Conservation (phyloP, 2,113 vertebrate species). For the Rhizomys pruinosus region DNA sequence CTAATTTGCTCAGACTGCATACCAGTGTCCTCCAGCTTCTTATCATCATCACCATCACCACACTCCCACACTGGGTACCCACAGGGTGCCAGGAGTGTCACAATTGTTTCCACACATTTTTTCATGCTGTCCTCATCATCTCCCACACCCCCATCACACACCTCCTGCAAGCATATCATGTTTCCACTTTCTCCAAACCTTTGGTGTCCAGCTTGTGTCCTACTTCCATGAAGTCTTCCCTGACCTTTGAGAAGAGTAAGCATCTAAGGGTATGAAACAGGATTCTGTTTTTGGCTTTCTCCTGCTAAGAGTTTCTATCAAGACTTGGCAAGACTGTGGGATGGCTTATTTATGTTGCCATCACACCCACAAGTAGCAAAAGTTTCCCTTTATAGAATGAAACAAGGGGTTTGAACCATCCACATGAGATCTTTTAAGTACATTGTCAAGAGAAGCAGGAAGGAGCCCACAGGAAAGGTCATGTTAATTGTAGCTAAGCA, state of each 20-base stretch:
- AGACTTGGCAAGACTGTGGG: background rate
- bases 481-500: background rate
- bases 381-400: background rate
- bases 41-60: background rate
- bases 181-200: background rate
- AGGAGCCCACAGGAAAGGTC: background rate
- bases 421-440: background rate
- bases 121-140: background rate
- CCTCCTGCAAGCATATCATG: background rate
- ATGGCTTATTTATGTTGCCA: background rate
- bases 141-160: background rate
- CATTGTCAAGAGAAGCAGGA: background rate
- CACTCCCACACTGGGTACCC: background rate
- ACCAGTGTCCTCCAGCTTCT: background rate
- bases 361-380: background rate
- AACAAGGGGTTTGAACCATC: background rate
- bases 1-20: background rate
- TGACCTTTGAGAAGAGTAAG: background rate
- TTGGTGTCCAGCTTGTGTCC: background rate
- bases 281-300: background rate
- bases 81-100: background rate
- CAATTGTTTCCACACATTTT: slow-evolving; percentile 7
- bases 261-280: background rate
- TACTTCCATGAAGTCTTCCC: background rate
- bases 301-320: background rate